Evolutionary conservation across 2,888 invertebrate species (phyloP).

Genomic region (Chironomus riparius): DNA sequence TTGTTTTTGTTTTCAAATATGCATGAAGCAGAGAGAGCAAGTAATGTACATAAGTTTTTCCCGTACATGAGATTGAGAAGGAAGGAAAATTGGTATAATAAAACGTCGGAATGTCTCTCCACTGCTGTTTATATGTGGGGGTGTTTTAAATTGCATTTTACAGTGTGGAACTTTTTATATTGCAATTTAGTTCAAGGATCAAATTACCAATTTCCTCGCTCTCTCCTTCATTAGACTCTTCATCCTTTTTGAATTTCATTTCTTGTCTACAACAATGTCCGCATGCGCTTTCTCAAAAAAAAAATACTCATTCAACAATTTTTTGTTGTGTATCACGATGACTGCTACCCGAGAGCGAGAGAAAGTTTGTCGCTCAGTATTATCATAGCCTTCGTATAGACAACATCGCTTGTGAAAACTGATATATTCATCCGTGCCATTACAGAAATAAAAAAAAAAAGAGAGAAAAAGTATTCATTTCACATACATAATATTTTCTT

Average conservation of each 20-base stretch:
- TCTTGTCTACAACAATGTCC: background rate
- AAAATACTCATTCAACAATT: background rate
- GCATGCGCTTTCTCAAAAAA: background rate
- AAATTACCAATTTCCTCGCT: constrained; percentile 11
- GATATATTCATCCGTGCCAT: background rate
- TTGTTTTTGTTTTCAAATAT: too few relatives aligned
- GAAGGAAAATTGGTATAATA: constrained; percentile 5
- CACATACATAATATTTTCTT: too few relatives aligned
- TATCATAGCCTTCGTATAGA: background rate
- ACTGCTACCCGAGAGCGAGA: background rate
- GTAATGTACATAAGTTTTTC: background rate
- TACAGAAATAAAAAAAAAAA: too few relatives aligned
- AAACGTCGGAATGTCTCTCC: background rate
- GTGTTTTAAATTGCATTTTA: constrained; percentile 6
- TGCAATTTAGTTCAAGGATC: constrained; percentile 23
- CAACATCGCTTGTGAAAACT: background rate
- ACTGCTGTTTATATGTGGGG: background rate
- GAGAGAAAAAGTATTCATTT: too few relatives aligned
- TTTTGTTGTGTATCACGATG: background rate
- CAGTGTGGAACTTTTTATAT: background rate
- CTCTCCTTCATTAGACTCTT: background rate
- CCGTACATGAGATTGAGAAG: background rate
- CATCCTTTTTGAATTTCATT: background rate
- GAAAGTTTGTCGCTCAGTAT: background rate
- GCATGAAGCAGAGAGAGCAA: too few relatives aligned